Conservation (phyloP, 2,113 vertebrate genomes). For the Ranitomeya imitator region DNA sequence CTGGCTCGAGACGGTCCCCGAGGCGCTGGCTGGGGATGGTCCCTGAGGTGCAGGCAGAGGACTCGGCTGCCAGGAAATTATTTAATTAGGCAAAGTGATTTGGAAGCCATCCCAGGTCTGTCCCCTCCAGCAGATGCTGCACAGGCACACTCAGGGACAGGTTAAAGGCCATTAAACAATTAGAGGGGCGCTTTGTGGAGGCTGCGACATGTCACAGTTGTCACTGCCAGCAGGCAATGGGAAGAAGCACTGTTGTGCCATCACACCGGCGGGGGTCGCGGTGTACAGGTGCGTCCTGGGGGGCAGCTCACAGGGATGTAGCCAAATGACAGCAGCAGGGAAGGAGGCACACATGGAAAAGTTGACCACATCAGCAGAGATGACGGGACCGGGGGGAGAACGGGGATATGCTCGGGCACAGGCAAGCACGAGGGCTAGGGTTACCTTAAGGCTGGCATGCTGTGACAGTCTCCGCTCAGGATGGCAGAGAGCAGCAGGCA, state of each 20-base stretch:
- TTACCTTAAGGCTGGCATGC: constrained; percentile 51
- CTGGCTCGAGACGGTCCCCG: too few relatives aligned
- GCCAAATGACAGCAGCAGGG: neutral
- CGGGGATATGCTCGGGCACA: neutral
- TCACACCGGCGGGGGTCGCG: neutral
- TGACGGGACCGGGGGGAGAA: neutral
- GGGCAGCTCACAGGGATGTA: neutral
- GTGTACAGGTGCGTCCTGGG: too few relatives aligned
- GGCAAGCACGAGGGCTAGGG: neutral
- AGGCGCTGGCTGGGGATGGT: too few relatives aligned
- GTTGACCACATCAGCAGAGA: constrained; percentile 45
- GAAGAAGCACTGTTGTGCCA: neutral
- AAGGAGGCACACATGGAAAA: neutral
- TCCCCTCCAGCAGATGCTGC: constrained; percentile 20
- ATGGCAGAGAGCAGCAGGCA: constrained; percentile 39
- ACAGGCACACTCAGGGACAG: neutral
- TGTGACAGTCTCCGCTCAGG: neutral
- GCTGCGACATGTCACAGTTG: constrained; percentile 5
- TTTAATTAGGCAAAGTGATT: neutral
- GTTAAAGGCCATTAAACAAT: neutral
- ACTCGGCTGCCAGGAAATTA: neutral
- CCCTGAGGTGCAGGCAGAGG: neutral
- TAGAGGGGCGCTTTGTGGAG: neutral
- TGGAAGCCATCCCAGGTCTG: constrained; percentile 17
- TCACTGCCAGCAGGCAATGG: neutral